These are phyloP conservation scores for Aurelia aurita DNA, from an alignment of 30 jellyfish, hydroid and myxozoan genomes.

Conservation along the genomic window DNA sequence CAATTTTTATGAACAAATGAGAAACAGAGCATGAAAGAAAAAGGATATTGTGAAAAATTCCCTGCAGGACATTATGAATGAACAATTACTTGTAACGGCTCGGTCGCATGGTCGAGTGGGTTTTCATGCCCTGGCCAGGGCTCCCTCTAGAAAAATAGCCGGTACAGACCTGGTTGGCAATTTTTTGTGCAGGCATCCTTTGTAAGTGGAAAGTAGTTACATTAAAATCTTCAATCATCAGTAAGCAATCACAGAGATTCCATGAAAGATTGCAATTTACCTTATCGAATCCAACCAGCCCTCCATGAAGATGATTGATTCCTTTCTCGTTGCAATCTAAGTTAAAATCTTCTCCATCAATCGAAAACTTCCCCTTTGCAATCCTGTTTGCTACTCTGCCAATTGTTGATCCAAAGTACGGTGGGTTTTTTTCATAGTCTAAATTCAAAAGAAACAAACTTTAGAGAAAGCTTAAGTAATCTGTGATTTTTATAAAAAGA, in stretches of 20 bases:
- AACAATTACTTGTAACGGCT: too few species aligned
- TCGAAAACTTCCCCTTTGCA: slow-evolving; percentile 65
- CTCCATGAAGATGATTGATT: slow-evolving; percentile 91
- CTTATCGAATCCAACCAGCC: slow-evolving; percentile 78
- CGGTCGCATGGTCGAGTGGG: too few species aligned
- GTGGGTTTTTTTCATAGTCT: slow-evolving; percentile 65
- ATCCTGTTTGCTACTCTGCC: slow-evolving; percentile 94
- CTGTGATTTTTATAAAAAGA: too few species aligned
- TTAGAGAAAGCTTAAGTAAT: too few species aligned
- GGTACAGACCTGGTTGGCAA: too few species aligned
- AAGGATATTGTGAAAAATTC: too few species aligned
- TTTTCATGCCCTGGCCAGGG: too few species aligned
- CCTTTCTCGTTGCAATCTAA: slow-evolving; percentile 81
- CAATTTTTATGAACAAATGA: too few species aligned
- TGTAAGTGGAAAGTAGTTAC: neutral
- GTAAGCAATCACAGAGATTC: too few species aligned
- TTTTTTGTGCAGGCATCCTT: neutral
- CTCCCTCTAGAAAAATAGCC: neutral
- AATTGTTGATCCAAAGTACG: slow-evolving; percentile 87
- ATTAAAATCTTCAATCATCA: neutral
- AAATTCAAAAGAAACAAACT: neutral
- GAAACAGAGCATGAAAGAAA: too few species aligned
- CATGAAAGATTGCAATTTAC: slow-evolving; percentile 13
- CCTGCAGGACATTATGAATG: too few species aligned
- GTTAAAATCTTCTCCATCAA: slow-evolving; percentile 80